A percentile compares a stretch with the other conserved stretches of the same genome.
Conservation (phyloP, 92 coral and sea anemone species). For the Epizoanthus illoricatus region DNA sequence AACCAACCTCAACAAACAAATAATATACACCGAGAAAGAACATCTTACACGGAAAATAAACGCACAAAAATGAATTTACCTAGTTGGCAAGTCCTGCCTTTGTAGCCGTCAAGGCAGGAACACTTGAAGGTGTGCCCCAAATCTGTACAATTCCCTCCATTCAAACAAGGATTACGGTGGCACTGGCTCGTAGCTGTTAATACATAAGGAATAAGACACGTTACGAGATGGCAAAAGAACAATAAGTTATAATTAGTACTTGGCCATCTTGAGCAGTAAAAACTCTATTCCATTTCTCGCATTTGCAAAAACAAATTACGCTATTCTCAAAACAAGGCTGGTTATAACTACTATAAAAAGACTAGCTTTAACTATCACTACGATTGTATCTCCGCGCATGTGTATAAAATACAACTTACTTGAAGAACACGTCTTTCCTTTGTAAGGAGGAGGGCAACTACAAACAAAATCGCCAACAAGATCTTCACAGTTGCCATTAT, state of each 20-base stretch:
- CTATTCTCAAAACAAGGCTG: too few species aligned
- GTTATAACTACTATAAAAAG: too few species aligned
- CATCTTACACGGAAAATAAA: conserved; percentile 9
- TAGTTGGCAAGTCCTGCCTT: conserved; percentile 82
- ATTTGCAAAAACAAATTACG: background rate
- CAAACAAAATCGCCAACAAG: conserved; percentile 61
- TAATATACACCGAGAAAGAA: conserved; percentile 14
- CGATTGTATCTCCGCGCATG: background rate
- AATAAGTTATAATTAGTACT: background rate
- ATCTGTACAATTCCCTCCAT: conserved; percentile 76
- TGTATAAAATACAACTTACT: conserved; percentile 37
- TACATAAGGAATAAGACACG: background rate
- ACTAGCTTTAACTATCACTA: background rate
- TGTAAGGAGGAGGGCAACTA: conserved; percentile 57
- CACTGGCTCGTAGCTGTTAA: conserved; percentile 73
- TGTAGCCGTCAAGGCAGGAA: conserved; percentile 66
- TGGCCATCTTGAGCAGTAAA: background rate
- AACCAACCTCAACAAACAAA: background rate
- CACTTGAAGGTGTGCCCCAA: conserved; percentile 67
- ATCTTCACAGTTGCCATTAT: conserved; percentile 69
- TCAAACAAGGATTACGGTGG: conserved; percentile 74
- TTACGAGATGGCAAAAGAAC: background rate
- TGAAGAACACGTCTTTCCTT: conserved; percentile 75
- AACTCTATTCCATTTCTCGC: background rate
- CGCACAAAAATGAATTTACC: conserved; percentile 54